Conservation (phyloP, 2,113 vertebrate species). For the Eulemur rufifrons region DNA sequence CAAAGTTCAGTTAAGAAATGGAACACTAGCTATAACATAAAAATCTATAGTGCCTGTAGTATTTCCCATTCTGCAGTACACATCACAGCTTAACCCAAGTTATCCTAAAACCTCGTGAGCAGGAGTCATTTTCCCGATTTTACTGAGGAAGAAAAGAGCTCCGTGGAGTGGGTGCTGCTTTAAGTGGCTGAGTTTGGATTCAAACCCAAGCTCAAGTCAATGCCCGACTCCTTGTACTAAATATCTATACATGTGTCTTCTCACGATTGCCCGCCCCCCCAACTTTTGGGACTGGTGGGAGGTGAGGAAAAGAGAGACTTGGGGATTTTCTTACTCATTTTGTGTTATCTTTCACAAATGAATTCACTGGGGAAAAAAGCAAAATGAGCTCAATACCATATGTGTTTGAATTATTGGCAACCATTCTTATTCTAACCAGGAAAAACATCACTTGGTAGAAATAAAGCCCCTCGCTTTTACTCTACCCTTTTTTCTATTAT, state of each 20-base stretch:
- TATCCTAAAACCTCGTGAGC: neutral
- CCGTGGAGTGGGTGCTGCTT: neutral
- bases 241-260: neutral
- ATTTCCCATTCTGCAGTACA: neutral
- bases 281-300: neutral
- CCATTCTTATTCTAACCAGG: conserved; percentile 51
- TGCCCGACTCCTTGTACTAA: neutral
- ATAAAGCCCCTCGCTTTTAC: neutral
- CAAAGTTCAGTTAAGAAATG: neutral
- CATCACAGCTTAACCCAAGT: too few species aligned
- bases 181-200: neutral
- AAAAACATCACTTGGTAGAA: conserved; percentile 43
- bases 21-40: neutral
- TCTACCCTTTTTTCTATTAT: conserved; percentile 51
- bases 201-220: neutral
- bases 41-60: neutral
- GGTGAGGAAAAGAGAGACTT: neutral
- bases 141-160: neutral
- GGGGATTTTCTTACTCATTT: conserved; percentile 8
- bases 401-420: conserved; percentile 38
- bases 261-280: neutral
- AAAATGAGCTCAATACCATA: conserved; percentile 35
- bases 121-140: neutral
- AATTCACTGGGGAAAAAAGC: conserved; percentile 11
- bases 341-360: conserved; percentile 30